Percentiles rank a stretch among this genome's conserved stretches.
These are phyloP conservation scores for Oreochromis aureus DNA, from an alignment of 2,113 vertebrate genomes.

Conservation along the genomic window DNA sequence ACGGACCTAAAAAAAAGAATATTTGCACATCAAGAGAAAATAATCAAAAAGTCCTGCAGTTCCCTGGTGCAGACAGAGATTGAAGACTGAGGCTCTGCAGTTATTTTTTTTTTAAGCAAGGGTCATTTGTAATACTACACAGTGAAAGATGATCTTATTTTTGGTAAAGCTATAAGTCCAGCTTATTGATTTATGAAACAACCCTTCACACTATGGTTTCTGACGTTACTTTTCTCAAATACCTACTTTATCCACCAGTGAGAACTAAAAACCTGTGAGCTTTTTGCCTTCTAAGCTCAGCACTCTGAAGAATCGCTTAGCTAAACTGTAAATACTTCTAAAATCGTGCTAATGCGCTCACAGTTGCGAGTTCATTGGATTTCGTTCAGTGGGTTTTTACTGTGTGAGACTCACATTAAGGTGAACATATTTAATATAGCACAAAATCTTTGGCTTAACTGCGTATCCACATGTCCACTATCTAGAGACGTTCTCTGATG, in stretches of 20 bases:
- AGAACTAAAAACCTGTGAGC: background rate
- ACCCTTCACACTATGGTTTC: constrained; percentile 12
- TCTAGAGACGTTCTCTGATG: background rate
- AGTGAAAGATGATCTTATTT: constrained; percentile 36
- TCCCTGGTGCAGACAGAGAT: constrained; percentile 5
- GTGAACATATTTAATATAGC: background rate
- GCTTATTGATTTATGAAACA: constrained; percentile 38
- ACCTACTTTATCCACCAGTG: background rate
- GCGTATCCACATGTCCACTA: background rate
- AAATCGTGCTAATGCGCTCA: background rate
- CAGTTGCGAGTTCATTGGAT: background rate
- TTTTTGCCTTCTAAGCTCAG: background rate
- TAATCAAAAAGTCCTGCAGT: constrained; percentile 9
- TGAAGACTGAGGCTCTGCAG: background rate
- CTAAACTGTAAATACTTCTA: background rate
- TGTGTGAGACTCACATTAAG: constrained; percentile 14
- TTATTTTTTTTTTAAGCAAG: constrained; percentile 18
- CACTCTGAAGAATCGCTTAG: background rate
- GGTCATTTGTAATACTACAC: constrained; percentile 18
- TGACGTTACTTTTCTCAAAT: constrained; percentile 12
- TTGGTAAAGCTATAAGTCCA: constrained; percentile 23
- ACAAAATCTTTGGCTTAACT: constrained; percentile 38
- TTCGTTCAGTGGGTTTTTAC: background rate
- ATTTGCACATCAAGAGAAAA: constrained; percentile 11
- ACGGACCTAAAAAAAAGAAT: background rate